Evolutionary conservation across 2,888 invertebrate species (phyloP), one percentile per base, ranked within the genome.

Genomic region (Baronia brevicornis): DNA sequence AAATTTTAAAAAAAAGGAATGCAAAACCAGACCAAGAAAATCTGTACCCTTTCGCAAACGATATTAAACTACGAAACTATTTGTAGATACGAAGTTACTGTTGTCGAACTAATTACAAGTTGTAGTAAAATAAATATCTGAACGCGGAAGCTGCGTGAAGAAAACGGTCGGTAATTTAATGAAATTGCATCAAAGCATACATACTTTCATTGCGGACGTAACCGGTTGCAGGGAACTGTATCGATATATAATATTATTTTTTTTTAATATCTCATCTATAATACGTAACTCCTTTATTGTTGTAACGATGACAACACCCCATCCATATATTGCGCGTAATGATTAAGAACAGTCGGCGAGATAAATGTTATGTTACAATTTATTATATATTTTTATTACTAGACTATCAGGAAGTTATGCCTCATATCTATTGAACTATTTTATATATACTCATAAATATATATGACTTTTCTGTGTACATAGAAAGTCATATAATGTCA

Each of bases 161-260:
- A 30, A 10, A 35, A 31, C 23, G 29, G 28, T 35, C 39, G 27
- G 33, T 40, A 41, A 43, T 44, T 46, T 48, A 33, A 41, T 40
- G 31, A 46, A 47, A 51, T 48, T 43, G 43, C 46, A 38, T 43
- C 48, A 40, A 46, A 44, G 39, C 31, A 36, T 32, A n/a, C n/a
- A 28, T 29, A 49, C 53, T 50, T 50, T 51, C 50, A 46, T 53
- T 45, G 40, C 44, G 29, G 38, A 48, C 45, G 53, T 43, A 55
- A 55, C 48, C 38, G 39, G 39, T 39, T 40, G 39, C 40, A 37
- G 35, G 27, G 35, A 36, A 36, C 13, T 36, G 35, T 22, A 36
- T 26, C 35, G 27, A 36, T 36, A 17, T 36, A 30, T 22, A 6
- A 31, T 30, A 21, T 38, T 33, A 23, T 38, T 28, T 41, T 41